Conservation (phyloP, 2,113 vertebrate species). For the Vireo altiloquus region DNA sequence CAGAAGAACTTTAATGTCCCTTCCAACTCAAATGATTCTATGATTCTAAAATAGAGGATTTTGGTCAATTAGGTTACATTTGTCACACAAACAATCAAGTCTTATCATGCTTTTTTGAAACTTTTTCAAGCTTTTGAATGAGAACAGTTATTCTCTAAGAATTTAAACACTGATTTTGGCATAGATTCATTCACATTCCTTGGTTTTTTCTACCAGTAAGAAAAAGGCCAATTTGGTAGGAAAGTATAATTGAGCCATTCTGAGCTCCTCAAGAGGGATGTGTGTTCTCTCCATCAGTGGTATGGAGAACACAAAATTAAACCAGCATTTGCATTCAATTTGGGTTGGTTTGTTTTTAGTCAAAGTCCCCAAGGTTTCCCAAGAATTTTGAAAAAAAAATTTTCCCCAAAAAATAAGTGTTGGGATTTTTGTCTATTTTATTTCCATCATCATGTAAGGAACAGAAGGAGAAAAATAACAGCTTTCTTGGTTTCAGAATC, state of each 20-base stretch:
- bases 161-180: neutral
- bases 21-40: neutral
- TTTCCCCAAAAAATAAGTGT: neutral
- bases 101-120: neutral
- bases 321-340: neutral
- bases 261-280: neutral
- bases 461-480: neutral
- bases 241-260: neutral
- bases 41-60: neutral
- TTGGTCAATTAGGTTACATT: neutral
- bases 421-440: neutral
- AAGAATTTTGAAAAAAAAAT: neutral
- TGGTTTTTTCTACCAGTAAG: neutral
- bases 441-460: neutral
- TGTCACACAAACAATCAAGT: neutral
- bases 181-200: neutral
- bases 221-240: neutral
- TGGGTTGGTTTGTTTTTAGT: neutral
- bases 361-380: neutral
- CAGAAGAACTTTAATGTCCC: neutral
- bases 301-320: neutral
- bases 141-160: neutral
- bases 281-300: neutral
- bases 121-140: neutral
- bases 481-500: neutral